Percentiles rank a stretch among this genome's conserved stretches.
Evolutionary conservation across 2,888 invertebrate species (phyloP).

Genomic region (Troides aeacus): DNA sequence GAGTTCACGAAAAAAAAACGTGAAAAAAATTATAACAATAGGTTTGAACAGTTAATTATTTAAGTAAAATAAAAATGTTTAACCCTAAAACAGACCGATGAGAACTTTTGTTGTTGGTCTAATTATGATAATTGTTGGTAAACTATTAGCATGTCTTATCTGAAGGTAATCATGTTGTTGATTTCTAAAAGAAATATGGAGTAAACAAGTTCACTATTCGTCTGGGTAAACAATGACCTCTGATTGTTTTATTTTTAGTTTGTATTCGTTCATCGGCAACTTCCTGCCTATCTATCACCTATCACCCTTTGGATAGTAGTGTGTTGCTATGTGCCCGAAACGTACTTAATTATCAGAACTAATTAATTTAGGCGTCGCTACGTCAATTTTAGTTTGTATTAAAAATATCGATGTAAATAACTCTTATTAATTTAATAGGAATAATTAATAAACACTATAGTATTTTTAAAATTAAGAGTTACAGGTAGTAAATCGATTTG

Average conservation of each 20-base stretch:
- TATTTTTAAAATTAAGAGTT: no score
- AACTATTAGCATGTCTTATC: neutral
- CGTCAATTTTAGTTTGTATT: neutral
- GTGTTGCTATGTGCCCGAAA: slow-evolving; percentile 60
- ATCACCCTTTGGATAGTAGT: slow-evolving; percentile 35
- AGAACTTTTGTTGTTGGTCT: slow-evolving; percentile 2
- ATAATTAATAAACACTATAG: no score
- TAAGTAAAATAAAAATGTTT: neutral
- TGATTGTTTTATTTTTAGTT: slow-evolving; percentile 54
- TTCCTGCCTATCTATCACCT: slow-evolving; percentile 43
- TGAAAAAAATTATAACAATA: no score
- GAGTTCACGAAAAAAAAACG: no score
- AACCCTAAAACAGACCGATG: neutral
- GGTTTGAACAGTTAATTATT: no score
- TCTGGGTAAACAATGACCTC: slow-evolving; percentile 46
- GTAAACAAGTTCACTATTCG: slow-evolving; percentile 30
- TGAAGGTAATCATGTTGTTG: neutral
- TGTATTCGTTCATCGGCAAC: slow-evolving; percentile 37
- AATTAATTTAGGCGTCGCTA: slow-evolving; percentile 11
- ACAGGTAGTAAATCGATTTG: no score
- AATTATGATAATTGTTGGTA: neutral
- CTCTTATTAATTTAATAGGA: no score
- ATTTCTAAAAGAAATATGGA: slow-evolving; percentile 3
- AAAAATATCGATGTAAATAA: no score
- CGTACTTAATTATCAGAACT: slow-evolving; percentile 30